Base-by-base conservation (phyloP, 2,113 vertebrate genomes). In the Amblyopsis rosae region DNA sequence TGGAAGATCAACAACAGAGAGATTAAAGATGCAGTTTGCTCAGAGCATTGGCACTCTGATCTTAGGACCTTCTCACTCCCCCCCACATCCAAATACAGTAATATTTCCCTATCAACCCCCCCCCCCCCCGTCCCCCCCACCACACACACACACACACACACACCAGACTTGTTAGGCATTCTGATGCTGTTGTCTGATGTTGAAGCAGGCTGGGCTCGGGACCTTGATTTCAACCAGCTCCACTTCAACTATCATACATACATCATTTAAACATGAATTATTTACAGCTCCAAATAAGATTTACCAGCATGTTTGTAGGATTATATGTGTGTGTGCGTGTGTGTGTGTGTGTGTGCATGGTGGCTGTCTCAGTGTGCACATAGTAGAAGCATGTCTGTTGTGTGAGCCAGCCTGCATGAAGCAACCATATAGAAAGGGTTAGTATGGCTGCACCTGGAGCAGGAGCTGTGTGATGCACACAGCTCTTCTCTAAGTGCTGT, bases 221-320 rank as follows among this genome's bases (percentile, higher is more conserved):
- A 91, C 86, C 81, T 86, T 86, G 80, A 81, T 80, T 70, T 57
- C 75, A 76, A 81, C 79, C 83, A 86, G 75, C 65, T 87, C 70
- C 69, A 49, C 69, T 81, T 61, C 41, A 75, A 35, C 69, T 51
- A 67, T 45, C 59, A 86, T 79, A 72, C 70, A 55, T 67, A 78
- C 82, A 84, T 92, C 84, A 91, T 90, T 90, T 88, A 87, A 85
- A 81, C 81, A 87, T 91, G 73, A 91, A 90, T 93, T 82, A 91
- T 91, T 91, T 83, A 84, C 35, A 17, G 32, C 50, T 69, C 67
- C 58, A 76, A 86, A 86, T 74, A 86, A 72, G 77, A 62, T 54
- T 73, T 59, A 60, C 70, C 65, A 61, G 70, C 63, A 65, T 68
- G 69, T 59, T 33, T 60, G 68, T 82, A 49, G 75, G 15, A 60